phyloP scores from a whole-genome alignment of 1,140 invertebrate species.

The Euwallacea fornicatus region DNA sequence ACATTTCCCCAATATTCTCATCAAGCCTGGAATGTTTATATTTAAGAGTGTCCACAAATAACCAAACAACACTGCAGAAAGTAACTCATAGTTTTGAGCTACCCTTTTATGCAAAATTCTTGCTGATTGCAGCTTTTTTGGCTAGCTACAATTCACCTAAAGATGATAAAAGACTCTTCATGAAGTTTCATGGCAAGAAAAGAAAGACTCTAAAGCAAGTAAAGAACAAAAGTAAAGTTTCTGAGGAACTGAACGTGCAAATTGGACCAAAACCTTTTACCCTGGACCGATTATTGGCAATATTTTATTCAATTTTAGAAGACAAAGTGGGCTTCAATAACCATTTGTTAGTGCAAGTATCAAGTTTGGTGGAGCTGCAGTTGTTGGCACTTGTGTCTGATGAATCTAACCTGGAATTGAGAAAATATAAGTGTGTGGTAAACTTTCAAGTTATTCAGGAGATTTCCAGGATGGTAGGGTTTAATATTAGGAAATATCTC shows the following conservation, averaged over 20 bases:
- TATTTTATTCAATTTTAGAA: slow-evolving; percentile 89
- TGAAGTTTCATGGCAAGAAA: slow-evolving; percentile 71
- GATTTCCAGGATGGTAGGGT: slow-evolving; percentile 70
- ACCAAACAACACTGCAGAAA: slow-evolving; percentile 16
- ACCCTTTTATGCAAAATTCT: slow-evolving; percentile 85
- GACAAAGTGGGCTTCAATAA: slow-evolving; percentile 82
- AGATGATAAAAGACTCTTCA: slow-evolving; percentile 79
- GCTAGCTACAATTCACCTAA: slow-evolving; percentile 89
- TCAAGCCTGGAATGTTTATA: slow-evolving; percentile 76
- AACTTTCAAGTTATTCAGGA: slow-evolving; percentile 69
- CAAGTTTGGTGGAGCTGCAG: slow-evolving; percentile 72
- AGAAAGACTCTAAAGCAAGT: slow-evolving; percentile 61
- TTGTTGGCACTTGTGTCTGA: slow-evolving; percentile 65
- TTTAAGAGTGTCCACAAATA: slow-evolving; percentile 62
- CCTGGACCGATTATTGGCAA: slow-evolving; percentile 81
- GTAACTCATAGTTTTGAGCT: slow-evolving; percentile 73
- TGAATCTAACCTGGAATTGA: slow-evolving; percentile 64
- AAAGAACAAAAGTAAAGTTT: slow-evolving; percentile 57
- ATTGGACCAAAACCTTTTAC: slow-evolving; percentile 80
- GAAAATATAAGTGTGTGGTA: slow-evolving; percentile 74
- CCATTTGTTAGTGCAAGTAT: slow-evolving; percentile 77
- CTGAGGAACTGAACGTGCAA: slow-evolving; percentile 59
- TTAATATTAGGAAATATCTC: slow-evolving; percentile 75
- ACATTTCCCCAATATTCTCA: slow-evolving; percentile 75
- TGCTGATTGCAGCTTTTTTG: slow-evolving; percentile 85